phyloP scores from a whole-genome alignment of 2,797 vertebrate species.

The Chromobotia macracanthus region DNA sequence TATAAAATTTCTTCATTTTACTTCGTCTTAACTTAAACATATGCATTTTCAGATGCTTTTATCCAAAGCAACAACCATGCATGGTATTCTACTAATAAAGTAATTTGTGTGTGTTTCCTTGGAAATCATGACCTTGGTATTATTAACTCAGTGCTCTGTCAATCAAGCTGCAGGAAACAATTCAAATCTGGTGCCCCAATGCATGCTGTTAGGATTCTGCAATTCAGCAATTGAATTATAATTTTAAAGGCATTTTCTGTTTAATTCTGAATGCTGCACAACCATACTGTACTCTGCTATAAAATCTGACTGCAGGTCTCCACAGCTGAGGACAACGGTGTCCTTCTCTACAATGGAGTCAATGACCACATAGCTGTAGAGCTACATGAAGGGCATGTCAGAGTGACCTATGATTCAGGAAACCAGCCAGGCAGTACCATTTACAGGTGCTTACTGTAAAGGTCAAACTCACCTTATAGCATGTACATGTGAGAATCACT shows the following conservation, averaged over 20 bases:
- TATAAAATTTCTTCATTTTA: too few species aligned
- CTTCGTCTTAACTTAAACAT: too few species aligned
- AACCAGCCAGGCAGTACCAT: constrained; percentile 93
- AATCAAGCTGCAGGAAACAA: neutral
- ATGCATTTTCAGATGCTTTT: neutral
- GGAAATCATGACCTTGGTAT: neutral
- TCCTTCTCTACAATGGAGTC: constrained; percentile 94
- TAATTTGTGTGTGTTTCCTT: neutral
- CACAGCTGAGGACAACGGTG: constrained; percentile 95
- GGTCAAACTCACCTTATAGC: neutral
- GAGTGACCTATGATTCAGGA: constrained; percentile 95
- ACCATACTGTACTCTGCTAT: neutral
- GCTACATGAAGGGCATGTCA: constrained; percentile 93
- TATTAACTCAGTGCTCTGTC: neutral
- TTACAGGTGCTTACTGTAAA: constrained; percentile 85
- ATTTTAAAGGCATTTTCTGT: neutral
- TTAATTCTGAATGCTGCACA: neutral
- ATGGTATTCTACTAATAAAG: neutral
- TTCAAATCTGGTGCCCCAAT: neutral
- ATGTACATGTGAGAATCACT: neutral
- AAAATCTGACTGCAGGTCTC: constrained; percentile 81
- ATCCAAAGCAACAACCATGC: neutral
- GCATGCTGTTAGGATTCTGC: neutral
- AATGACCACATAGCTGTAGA: constrained; percentile 96
- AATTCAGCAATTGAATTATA: neutral